Conservation (phyloP, 2,113 vertebrate genomes). For the Tyto alba region DNA sequence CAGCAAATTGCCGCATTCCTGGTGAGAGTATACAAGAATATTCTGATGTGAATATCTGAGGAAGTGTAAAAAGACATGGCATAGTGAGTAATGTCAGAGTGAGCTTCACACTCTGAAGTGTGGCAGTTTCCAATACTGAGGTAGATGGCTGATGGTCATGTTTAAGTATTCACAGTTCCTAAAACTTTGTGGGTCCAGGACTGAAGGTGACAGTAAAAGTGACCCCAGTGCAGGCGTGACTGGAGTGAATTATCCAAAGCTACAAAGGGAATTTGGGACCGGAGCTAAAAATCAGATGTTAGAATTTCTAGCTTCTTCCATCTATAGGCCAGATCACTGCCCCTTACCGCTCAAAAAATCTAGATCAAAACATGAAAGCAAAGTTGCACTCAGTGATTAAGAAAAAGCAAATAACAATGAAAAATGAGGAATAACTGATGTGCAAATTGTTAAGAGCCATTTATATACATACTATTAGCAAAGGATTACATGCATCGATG, state of each 20-base stretch:
- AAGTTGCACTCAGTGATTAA: background rate
- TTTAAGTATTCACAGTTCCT: background rate
- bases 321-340: background rate
- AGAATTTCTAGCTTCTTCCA: background rate
- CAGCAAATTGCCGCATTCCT: background rate
- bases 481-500: slow-evolving; percentile 44
- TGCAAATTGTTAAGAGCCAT: slow-evolving; percentile 35
- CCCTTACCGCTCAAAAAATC: background rate
- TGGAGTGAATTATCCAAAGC: background rate
- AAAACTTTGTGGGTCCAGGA: background rate
- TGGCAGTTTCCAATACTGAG: background rate
- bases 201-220: background rate
- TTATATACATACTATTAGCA: slow-evolving; percentile 47
- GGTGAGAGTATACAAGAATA: background rate
- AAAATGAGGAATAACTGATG: slow-evolving; percentile 1
- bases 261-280: background rate
- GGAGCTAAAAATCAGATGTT: background rate
- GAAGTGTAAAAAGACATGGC: background rate
- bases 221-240: background rate
- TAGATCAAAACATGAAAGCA: background rate
- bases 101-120: background rate
- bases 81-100: background rate
- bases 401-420: slow-evolving; percentile 29
- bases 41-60: background rate
- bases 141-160: background rate